Conservation (phyloP, 2,888 invertebrate species). For the Drosophila barbarae region DNA sequence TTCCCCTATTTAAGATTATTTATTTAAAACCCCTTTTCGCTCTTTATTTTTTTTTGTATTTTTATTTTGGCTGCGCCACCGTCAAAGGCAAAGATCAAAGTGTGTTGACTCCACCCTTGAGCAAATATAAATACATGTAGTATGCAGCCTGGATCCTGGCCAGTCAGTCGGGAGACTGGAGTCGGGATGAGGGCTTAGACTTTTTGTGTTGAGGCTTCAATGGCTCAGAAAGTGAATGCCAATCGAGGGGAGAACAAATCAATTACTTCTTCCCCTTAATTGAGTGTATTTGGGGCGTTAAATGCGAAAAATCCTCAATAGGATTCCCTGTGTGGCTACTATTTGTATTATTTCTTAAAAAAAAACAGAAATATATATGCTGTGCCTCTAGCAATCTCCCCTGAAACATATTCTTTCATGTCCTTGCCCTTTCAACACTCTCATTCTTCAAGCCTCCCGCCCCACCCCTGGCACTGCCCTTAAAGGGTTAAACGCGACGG, state of each 20-base stretch:
- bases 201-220: conserved; percentile 21
- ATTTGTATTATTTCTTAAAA: background rate
- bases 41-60: background rate
- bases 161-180: background rate
- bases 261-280: conserved; percentile 10
- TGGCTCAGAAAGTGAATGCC: conserved; percentile 17
- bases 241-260: conserved; percentile 21
- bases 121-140: conserved; percentile 5
- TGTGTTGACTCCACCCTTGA: conserved; percentile 35
- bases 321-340: background rate
- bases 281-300: conserved; percentile 5
- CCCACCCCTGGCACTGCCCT: background rate
- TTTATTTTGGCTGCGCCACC: conserved; percentile 1
- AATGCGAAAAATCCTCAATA: background rate
- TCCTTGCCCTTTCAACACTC: conserved; percentile 23
- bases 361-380: background rate
- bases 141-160: conserved; percentile 18
- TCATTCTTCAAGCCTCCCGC: background rate
- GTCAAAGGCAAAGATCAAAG: conserved; percentile 40
- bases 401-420: conserved; percentile 20
- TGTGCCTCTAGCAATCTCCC: background rate
- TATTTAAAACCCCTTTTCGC: conserved; percentile 40
- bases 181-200: conserved; percentile 3
- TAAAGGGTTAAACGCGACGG: conserved; percentile 57
- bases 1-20: conserved; percentile 44